Base-by-base conservation (phyloP, 2,888 invertebrate genomes). In the Sussaba pulchella region DNA sequence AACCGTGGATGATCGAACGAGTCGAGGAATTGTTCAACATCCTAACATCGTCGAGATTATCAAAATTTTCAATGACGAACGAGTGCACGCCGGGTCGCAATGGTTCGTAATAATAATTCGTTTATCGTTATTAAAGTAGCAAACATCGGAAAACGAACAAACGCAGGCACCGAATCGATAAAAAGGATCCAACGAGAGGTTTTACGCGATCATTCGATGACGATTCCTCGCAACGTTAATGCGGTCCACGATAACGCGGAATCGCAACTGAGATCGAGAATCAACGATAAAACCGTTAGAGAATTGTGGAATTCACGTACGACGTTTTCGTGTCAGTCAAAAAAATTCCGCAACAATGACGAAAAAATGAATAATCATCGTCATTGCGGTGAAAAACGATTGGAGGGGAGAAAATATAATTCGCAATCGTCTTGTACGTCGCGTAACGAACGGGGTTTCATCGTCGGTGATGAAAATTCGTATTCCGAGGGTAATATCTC, bases 1-100 rank as follows among this genome's bases (percentile, higher is more conserved):
- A 92, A 73, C 89, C 91, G 0, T 92, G 92, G 92, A 88, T 90
- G 88, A 83, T 90, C 17, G 83, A 86, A 59, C 88, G 90, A 81
- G 90, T 92, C 66, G 90, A 91, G 76, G 87, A 91, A 75, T 85
- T 85, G 75, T 89, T 92, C 85, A 77, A 86, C 82, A 84, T 85
- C 86, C 75, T 90, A 12, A 19, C 52, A 2, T 61, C 64, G 8
- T n/a, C 70, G 57, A 17, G 9, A 64, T 66, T 54, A 19, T 47
- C 54, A 17, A 64, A 17, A 26, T 57, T 36, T 12, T 12, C 12
- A 1, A 52, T 24, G 10, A 52, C 3, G 24, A 21, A 12, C 12
- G 3, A 2, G 31, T n/a, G 19, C 50, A 36, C 39, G 31, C 19
- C 54, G 26, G 57, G 61, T 12, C 54, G 67, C 45, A 78, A 50